A percentile compares a stretch with the other conserved stretches of the same genome.
Conservation (phyloP, 2,797 vertebrate genomes). For the Mormyrus hasselquistii region DNA sequence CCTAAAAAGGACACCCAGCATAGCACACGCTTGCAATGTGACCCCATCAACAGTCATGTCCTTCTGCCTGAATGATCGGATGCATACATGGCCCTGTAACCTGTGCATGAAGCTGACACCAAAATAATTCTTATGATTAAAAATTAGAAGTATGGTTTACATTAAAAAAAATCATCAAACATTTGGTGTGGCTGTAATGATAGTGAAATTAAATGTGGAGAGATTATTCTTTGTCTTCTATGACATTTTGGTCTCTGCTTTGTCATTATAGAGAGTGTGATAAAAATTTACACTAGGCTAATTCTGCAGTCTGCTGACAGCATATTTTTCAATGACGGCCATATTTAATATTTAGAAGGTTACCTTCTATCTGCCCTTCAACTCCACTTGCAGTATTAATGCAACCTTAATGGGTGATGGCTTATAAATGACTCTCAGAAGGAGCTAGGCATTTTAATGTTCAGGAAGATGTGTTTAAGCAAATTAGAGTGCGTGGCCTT, state of each 20-base stretch:
- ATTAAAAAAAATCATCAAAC: slow-evolving; percentile 48
- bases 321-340: slow-evolving; percentile 63
- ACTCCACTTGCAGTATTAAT: slow-evolving; percentile 68
- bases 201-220: slow-evolving; percentile 55
- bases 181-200: slow-evolving; percentile 57
- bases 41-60: background rate
- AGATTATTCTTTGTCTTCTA: slow-evolving; percentile 43
- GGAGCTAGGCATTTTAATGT: slow-evolving; percentile 61
- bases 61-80: background rate
- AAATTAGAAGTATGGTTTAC: background rate
- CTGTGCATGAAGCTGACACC: background rate
- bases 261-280: slow-evolving; percentile 54
- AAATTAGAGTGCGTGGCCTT: slow-evolving; percentile 58
- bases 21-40: background rate
- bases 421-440: slow-evolving; percentile 64
- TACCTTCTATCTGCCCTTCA: slow-evolving; percentile 65
- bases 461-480: slow-evolving; percentile 53
- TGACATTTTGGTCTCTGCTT: slow-evolving; percentile 63
- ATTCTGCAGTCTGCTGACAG: slow-evolving; percentile 63
- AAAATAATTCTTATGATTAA: background rate
- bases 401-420: slow-evolving; percentile 61
- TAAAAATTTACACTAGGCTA: slow-evolving; percentile 63
- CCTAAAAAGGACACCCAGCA: background rate
- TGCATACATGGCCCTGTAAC: background rate
- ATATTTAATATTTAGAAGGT: slow-evolving; percentile 71